Percentiles rank a stretch among this genome's conserved stretches.
phyloP scores from a whole-genome alignment of 2,888 invertebrate species.

The Helicoverpa assulta region DNA sequence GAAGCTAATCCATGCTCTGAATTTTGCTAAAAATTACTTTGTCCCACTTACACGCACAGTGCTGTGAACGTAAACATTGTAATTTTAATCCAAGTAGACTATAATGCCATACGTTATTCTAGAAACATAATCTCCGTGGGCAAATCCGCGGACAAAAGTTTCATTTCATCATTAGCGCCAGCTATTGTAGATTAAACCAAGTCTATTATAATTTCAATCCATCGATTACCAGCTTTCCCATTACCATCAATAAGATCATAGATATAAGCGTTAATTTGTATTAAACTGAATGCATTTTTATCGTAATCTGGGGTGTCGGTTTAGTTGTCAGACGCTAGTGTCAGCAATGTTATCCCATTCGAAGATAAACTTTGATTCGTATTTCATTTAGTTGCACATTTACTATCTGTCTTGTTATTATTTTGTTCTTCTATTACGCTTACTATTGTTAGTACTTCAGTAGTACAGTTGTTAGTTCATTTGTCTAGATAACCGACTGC shows the following conservation, averaged over 20 bases:
- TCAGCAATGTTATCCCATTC: conserved; percentile 20
- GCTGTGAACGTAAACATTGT: background rate
- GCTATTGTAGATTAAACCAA: conserved; percentile 10
- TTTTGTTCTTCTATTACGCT: conserved; percentile 34
- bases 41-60: conserved; percentile 16
- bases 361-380: conserved; percentile 28
- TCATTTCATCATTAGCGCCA: conserved; percentile 24
- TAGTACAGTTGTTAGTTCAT: conserved; percentile 35
- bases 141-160: conserved; percentile 19
- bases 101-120: conserved; percentile 2
- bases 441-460: conserved; percentile 25
- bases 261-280: conserved; percentile 52
- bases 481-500: conserved; percentile 29
- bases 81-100: background rate
- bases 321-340: conserved; percentile 16
- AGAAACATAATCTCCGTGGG: conserved; percentile 25
- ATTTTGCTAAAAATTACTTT: conserved; percentile 30
- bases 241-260: conserved; percentile 50
- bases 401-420: conserved; percentile 37
- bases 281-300: conserved; percentile 43
- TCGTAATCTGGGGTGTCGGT: conserved; percentile 34
- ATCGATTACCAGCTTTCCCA: conserved; percentile 40
- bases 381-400: conserved; percentile 38
- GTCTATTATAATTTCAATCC: conserved; percentile 35
- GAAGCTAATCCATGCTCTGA: conserved; percentile 26